A percentile compares a stretch with the other conserved stretches of the same genome.
phyloP scores from a whole-genome alignment of 1,140 invertebrate genomes.

The Ephestia elutella region DNA sequence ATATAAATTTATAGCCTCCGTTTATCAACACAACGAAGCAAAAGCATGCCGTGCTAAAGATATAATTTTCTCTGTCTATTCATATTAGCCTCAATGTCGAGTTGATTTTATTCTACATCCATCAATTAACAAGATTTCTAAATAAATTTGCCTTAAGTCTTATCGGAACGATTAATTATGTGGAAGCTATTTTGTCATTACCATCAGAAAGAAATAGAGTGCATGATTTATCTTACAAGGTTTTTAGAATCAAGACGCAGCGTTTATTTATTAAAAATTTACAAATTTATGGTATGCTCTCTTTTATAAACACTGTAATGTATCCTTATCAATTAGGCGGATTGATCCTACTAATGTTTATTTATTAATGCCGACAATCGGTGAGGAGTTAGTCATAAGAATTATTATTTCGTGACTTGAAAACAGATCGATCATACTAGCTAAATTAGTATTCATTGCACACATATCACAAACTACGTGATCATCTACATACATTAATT shows the following conservation, averaged over 20 bases:
- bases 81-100: background rate
- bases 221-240: background rate
- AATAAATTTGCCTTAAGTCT: background rate
- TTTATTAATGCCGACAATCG: too few relatives aligned
- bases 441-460: too few relatives aligned
- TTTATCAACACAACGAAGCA: conserved; percentile 5
- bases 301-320: too few relatives aligned
- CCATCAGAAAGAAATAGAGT: background rate
- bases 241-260: background rate
- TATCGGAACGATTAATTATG: background rate
- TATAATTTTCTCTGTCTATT: conserved; percentile 2
- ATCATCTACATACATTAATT: too few relatives aligned
- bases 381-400: too few relatives aligned
- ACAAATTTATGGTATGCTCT: too few relatives aligned
- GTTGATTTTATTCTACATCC: conserved; percentile 1
- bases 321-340: too few relatives aligned
- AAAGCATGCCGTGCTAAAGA: background rate
- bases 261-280: too few relatives aligned
- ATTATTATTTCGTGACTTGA: too few relatives aligned
- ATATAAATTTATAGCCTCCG: conserved; percentile 10
- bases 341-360: too few relatives aligned
- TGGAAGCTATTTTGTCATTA: background rate
- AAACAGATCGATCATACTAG: too few relatives aligned
- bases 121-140: background rate
- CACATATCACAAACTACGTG: too few relatives aligned